These are phyloP conservation scores for Patella depressa DNA, from an alignment of 2,888 invertebrate species.

Conservation along the genomic window DNA sequence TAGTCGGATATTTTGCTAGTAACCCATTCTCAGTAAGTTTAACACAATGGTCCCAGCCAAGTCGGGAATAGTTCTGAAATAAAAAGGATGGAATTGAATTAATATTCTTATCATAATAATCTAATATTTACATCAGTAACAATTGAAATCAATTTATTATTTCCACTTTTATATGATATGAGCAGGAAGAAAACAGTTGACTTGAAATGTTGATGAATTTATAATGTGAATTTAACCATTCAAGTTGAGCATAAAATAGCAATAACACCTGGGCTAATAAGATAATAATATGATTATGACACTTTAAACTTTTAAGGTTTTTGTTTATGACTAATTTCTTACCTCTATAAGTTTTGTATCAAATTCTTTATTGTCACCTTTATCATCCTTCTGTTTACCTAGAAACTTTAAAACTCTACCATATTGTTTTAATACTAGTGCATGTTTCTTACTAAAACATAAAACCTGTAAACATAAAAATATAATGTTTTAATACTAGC, in stretches of 20 bases:
- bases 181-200: no score
- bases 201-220: no score
- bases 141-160: not conserved
- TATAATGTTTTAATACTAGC: not conserved
- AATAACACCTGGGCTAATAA: no score
- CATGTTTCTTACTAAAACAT: constrained; percentile 80
- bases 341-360: constrained; percentile 52
- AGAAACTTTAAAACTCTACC: constrained; percentile 86
- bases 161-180: no score
- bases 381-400: constrained; percentile 85
- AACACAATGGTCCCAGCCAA: constrained; percentile 83
- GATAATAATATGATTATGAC: no score
- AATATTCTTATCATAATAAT: not conserved
- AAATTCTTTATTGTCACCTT: constrained; percentile 73
- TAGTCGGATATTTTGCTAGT: constrained; percentile 80
- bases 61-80: constrained; percentile 77
- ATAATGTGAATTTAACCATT: no score
- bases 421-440: constrained; percentile 82
- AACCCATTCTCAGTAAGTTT: constrained; percentile 75
- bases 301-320: not conserved
- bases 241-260: no score
- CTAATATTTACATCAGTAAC: not conserved
- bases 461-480: constrained; percentile 52
- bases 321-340: not conserved
- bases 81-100: constrained; percentile 16